phyloP scores from a whole-genome alignment of 2,113 vertebrate species.

The Seriola aureovittata region DNA sequence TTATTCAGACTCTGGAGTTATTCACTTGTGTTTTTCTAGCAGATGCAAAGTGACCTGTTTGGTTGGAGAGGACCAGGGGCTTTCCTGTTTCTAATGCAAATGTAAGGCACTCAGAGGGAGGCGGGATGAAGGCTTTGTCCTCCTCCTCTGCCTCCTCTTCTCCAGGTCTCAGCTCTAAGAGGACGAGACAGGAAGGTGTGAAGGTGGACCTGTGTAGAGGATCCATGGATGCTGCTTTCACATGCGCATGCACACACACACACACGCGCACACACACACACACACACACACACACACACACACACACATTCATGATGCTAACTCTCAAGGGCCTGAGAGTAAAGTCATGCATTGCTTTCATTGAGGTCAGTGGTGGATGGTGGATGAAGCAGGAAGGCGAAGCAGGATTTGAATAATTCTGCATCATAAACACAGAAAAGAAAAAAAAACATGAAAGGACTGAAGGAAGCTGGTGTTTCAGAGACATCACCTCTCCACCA shows the following conservation, averaged over 20 bases:
- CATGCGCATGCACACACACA: background rate
- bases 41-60: constrained; percentile 68
- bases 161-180: constrained; percentile 55
- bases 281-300: constrained; percentile 1
- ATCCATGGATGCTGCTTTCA: constrained; percentile 23
- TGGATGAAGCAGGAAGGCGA: constrained; percentile 63
- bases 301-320: background rate
- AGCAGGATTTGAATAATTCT: constrained; percentile 83
- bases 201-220: constrained; percentile 70
- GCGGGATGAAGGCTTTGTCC: constrained; percentile 45
- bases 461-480: constrained; percentile 61
- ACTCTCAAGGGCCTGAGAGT: constrained; percentile 63
- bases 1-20: constrained; percentile 19
- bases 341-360: constrained; percentile 69
- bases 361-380: constrained; percentile 59
- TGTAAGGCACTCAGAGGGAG: constrained; percentile 42
- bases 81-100: constrained; percentile 73
- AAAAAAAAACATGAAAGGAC: constrained; percentile 3
- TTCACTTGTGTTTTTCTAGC: constrained; percentile 27
- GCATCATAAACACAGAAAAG: constrained; percentile 71
- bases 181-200: constrained; percentile 63
- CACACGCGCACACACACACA: background rate
- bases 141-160: constrained; percentile 40
- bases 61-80: constrained; percentile 41
- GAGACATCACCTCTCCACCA: constrained; percentile 33